Evolutionary conservation across 2,888 invertebrate species (phyloP).

Genomic region (Cyaniris semiargus): DNA sequence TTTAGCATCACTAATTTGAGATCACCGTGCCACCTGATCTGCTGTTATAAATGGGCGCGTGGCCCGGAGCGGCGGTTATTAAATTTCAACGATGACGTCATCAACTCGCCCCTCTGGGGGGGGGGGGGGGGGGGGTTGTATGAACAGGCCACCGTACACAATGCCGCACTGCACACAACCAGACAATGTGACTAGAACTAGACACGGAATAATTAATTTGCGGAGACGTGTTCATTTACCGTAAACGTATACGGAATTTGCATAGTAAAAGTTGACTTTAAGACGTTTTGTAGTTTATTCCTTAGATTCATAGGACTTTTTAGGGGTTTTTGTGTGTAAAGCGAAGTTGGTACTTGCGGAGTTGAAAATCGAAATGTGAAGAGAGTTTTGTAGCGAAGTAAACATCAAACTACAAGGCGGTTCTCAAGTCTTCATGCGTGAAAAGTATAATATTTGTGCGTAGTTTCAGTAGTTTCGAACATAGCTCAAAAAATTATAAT

Average conservation of each 20-base stretch:
- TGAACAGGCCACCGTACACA: conserved; percentile 24
- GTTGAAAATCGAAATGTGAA: background rate
- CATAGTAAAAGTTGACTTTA: conserved; percentile 3
- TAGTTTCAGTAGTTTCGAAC: background rate
- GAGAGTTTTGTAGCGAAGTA: background rate
- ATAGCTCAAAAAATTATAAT: background rate
- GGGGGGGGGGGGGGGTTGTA: too few relatives aligned
- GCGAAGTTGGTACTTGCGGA: too few relatives aligned
- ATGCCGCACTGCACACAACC: conserved; percentile 9
- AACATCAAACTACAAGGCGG: background rate
- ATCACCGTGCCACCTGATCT: conserved; percentile 23
- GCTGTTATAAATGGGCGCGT: background rate
- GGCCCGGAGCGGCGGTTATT: conserved; percentile 24
- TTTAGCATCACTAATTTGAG: conserved; percentile 23
- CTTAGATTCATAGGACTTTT: background rate
- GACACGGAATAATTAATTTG: conserved; percentile 23
- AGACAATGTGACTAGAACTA: conserved; percentile 16
- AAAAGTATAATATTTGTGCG: background rate
- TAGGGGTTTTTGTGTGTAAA: background rate
- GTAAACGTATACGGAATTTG: conserved; percentile 10
- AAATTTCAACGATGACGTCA: conserved; percentile 29
- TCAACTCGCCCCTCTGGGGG: background rate
- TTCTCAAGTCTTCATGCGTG: too few relatives aligned
- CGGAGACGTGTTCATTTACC: conserved; percentile 5
- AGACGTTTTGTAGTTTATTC: background rate